Conservation (phyloP, 1,140 invertebrate genomes). For the Pogonomyrmex californicus region DNA sequence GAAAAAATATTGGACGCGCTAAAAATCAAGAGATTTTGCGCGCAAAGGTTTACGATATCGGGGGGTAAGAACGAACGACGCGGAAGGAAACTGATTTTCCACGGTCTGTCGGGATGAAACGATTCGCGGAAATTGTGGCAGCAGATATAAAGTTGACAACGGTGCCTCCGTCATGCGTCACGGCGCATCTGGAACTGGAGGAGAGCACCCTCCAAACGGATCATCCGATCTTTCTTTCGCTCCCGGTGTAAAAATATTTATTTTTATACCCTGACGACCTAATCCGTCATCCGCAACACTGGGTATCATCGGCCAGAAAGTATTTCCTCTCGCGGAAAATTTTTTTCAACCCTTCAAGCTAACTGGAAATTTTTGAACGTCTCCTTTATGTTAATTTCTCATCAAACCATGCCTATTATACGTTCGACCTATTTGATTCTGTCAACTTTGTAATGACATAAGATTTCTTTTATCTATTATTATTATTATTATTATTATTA, state of each 20-base stretch:
- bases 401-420: not conserved
- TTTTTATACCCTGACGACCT: constrained; percentile 70
- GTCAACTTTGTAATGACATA: not conserved
- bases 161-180: constrained; percentile 43
- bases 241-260: constrained; percentile 76
- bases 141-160: constrained; percentile 63
- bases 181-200: constrained; percentile 68
- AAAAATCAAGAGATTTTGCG: constrained; percentile 48
- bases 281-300: constrained; percentile 35
- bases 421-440: not conserved
- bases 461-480: not conserved
- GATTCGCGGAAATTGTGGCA: constrained; percentile 77
- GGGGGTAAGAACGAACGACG: constrained; percentile 62
- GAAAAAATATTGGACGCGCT: constrained; percentile 1
- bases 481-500: not conserved
- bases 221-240: constrained; percentile 33
- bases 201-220: constrained; percentile 47
- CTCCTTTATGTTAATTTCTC: not conserved
- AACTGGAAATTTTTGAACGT: constrained; percentile 32
- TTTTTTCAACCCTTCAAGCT: constrained; percentile 43
- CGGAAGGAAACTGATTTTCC: constrained; percentile 78
- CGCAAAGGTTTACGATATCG: constrained; percentile 41
- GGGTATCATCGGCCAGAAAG: constrained; percentile 44
- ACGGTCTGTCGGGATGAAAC: constrained; percentile 74
- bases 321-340: constrained; percentile 57